Conservation (phyloP, 1,140 invertebrate genomes). For the Microplitis mediator region DNA sequence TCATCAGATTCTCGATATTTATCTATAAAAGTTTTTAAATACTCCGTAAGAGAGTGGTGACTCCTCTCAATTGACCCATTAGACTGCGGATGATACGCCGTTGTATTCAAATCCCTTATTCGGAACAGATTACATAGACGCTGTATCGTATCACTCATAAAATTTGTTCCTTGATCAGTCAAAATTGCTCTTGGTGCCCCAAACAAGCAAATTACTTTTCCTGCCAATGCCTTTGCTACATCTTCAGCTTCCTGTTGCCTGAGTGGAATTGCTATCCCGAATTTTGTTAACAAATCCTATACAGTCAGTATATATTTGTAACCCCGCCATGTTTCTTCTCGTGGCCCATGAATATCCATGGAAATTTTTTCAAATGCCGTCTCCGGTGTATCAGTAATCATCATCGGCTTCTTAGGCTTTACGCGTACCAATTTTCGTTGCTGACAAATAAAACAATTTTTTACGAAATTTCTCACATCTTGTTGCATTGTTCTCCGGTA, state of each 20-base stretch:
- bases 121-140: slow-evolving; percentile 37
- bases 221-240: slow-evolving; percentile 38
- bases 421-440: neutral
- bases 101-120: slow-evolving; percentile 38
- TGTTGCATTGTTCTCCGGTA: too few relatives aligned
- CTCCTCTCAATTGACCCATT: slow-evolving; percentile 42
- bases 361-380: neutral
- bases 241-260: slow-evolving; percentile 28
- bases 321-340: slow-evolving; percentile 20
- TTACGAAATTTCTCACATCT: neutral
- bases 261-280: slow-evolving; percentile 30
- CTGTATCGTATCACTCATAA: slow-evolving; percentile 35
- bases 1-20: slow-evolving; percentile 14
- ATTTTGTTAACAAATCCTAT: slow-evolving; percentile 45
- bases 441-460: neutral
- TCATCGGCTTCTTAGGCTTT: neutral
- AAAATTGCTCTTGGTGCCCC: too few relatives aligned
- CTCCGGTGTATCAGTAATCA: neutral
- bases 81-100: slow-evolving; percentile 38
- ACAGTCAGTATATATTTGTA: slow-evolving; percentile 42
- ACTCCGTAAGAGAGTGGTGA: slow-evolving; percentile 16
- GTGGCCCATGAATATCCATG: neutral
- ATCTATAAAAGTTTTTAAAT: neutral
- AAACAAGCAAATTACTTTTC: too few relatives aligned
- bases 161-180: slow-evolving; percentile 34